These are phyloP conservation scores for Astreopora myriophthalma DNA, from an alignment of 64 coral and sea anemone genomes.

Conservation along the genomic window DNA sequence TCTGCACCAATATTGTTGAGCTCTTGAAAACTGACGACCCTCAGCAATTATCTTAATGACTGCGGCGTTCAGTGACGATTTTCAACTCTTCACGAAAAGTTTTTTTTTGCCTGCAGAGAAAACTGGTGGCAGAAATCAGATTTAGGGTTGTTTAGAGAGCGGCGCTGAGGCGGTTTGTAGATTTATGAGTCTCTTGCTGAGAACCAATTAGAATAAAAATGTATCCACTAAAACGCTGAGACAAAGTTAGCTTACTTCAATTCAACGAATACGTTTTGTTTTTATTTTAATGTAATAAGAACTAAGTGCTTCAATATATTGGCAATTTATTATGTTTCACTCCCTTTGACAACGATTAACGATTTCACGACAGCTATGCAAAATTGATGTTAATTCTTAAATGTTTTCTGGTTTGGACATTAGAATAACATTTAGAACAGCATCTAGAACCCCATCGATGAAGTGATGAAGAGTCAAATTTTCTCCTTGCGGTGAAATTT, in stretches of 20 bases:
- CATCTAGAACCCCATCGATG: too few relatives aligned
- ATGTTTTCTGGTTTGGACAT: neutral
- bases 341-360: constrained; percentile 16
- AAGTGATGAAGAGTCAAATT: too few relatives aligned
- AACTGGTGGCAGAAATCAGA: neutral
- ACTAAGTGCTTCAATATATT: constrained; percentile 32
- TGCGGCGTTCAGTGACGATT: neutral
- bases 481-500: too few relatives aligned
- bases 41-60: neutral
- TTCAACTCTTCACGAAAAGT: neutral
- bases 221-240: constrained; percentile 6
- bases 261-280: constrained; percentile 9
- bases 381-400: constrained; percentile 35
- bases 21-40: constrained; percentile 25
- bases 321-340: constrained; percentile 33
- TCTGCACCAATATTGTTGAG: neutral
- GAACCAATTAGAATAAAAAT: constrained; percentile 32
- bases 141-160: neutral
- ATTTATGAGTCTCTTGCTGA: constrained; percentile 8
- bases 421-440: constrained; percentile 1
- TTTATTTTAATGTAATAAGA: constrained; percentile 30
- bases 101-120: neutral
- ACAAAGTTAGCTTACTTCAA: neutral
- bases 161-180: constrained; percentile 8
- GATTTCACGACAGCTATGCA: constrained; percentile 14